Percentiles rank a stretch among this genome's conserved stretches.
phyloP scores from a whole-genome alignment of 2,113 vertebrate genomes.

The Aix galericulata region DNA sequence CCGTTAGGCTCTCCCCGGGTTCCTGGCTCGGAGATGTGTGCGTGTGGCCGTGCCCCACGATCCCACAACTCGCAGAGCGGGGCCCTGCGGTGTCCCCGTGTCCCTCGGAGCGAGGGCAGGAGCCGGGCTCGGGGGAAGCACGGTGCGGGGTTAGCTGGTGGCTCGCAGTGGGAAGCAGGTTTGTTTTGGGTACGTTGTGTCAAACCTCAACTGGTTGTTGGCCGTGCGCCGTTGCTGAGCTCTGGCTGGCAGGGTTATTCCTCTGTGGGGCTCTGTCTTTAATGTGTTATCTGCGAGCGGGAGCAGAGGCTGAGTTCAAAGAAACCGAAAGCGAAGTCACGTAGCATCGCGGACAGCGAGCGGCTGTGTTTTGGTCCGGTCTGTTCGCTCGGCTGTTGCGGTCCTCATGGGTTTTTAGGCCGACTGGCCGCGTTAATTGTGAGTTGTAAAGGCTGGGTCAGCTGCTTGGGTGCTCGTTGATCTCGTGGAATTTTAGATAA shows the following conservation, averaged over 20 bases:
- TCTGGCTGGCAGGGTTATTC: not conserved
- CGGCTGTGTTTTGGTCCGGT: not conserved
- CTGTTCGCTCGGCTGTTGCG: rapidly evolving
- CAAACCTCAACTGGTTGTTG: not conserved
- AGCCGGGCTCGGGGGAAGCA: rapidly evolving
- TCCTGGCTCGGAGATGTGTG: not conserved
- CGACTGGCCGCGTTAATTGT: not conserved
- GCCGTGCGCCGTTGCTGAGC: rapidly evolving
- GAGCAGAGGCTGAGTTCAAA: not conserved
- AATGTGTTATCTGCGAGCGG: not conserved
- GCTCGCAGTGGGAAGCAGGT: not conserved
- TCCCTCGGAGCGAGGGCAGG: rapidly evolving
- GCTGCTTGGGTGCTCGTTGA: not conserved
- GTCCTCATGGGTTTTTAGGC: not conserved
- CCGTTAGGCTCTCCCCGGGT: not conserved
- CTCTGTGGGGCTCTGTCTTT: not conserved
- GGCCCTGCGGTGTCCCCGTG: not conserved
- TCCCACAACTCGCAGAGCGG: rapidly evolving
- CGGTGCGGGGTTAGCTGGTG: not conserved
- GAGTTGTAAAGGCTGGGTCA: not conserved
- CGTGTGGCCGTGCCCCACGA: rapidly evolving
- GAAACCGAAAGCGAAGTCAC: slow-evolving; percentile 24
- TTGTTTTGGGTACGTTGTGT: not conserved
- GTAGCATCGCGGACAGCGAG: not conserved
- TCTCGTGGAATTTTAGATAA: slow-evolving; percentile 8